Evolutionary conservation across 2,797 vertebrate species (phyloP), one percentile per base, ranked within the genome.

Genomic region (Dallia pectoralis): DNA sequence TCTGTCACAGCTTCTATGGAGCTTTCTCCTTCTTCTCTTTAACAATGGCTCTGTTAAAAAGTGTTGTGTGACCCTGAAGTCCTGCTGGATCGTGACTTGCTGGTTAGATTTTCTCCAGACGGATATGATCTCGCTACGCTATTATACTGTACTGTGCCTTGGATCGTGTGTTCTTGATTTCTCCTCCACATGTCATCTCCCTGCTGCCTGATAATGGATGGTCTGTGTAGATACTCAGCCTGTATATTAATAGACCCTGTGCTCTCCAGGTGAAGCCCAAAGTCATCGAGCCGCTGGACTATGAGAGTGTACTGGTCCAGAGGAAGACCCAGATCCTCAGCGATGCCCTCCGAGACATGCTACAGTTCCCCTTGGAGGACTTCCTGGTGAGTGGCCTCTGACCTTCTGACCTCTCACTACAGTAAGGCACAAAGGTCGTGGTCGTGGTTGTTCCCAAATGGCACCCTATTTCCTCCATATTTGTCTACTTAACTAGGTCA

Each of bases 261-360:
- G 47, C 84, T 81, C 83, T 84, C 0, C 83, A 99, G 98, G 96
- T 96, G 49, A 99, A 99, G 87, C 97, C 97, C 19, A 97, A 97
- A 87, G 91, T 98, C 76, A 96, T 98, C 19, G 97, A 99, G 86
- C 98, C 98, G 0, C 91, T 99, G 76, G 98, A 99, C 87, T 99
- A 99, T 67, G 97, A 99, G 91, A 98, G 95, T 92, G 96, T 99
- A 82, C 94, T 99, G 30, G 94, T 98, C 77, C 98, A 99, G 86
- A 96, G 94, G 86, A 99, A 98, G 89, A 99, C 97, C 0, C 98
- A 99, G 88, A 99, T 99, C 84, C 92, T 98, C 86, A 98, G 97
- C 0, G 97, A 99, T 91, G 93, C 93, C 78, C 92, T 98, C 73
- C 85, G 97, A 82, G 98, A 99, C 84, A 97, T 99, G 97, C 92